Evolutionary conservation across 2,113 vertebrate species (phyloP).

Genomic region (Serilophus lunatus): DNA sequence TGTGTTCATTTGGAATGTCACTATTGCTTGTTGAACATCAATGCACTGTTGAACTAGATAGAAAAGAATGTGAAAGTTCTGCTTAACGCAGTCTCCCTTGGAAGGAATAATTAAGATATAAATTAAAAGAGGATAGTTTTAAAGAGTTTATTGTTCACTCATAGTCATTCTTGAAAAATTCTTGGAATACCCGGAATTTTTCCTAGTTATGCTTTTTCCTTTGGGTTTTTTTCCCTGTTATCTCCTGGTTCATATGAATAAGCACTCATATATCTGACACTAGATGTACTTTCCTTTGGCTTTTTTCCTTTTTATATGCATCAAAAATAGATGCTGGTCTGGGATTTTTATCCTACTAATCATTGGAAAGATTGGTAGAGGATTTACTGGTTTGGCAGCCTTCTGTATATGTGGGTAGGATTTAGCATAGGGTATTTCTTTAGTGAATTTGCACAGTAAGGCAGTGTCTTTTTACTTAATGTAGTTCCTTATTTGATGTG

Average conservation of each 20-base stretch:
- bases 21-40: not conserved
- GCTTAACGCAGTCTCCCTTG: not conserved
- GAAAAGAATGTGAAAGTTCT: not conserved
- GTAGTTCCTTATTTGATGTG: not conserved
- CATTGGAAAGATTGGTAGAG: not conserved
- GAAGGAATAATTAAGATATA: not conserved
- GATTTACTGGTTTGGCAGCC: not conserved
- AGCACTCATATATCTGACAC: not conserved
- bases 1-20: not conserved
- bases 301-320: not conserved
- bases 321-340: not conserved
- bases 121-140: not conserved
- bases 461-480: not conserved
- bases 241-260: not conserved
- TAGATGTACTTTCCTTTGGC: not conserved
- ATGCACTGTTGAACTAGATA: not conserved
- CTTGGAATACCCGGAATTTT: not conserved
- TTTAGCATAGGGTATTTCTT: not conserved
- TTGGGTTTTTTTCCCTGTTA: not conserved
- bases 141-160: not conserved
- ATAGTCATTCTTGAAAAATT: not conserved
- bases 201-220: not conserved
- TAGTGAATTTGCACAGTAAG: not conserved
- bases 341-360: conserved; percentile 31
- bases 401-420: not conserved